These are phyloP conservation scores for Cephalopholis sonnerati DNA, from an alignment of 2,113 vertebrate species.

Conservation along the genomic window DNA sequence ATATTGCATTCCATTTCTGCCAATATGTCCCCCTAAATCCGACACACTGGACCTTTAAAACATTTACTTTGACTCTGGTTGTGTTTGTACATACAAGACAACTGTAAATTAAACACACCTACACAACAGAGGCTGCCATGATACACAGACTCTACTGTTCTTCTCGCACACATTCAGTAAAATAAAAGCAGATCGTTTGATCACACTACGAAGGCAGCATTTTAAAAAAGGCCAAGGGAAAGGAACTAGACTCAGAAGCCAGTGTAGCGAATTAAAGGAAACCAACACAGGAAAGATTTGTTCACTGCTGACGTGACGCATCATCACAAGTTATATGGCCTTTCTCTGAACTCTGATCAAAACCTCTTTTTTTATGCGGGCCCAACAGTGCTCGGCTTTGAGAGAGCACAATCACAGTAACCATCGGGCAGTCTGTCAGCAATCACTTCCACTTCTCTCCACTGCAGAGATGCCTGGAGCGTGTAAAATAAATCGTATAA, in stretches of 20 bases:
- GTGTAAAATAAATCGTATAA: neutral
- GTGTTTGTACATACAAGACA: neutral
- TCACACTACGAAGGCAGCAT: constrained; percentile 39
- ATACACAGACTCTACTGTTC: neutral
- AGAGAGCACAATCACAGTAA: neutral
- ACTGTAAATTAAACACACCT: neutral
- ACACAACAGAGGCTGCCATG: constrained; percentile 5
- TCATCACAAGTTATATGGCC: neutral
- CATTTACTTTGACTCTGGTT: neutral
- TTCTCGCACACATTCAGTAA: neutral
- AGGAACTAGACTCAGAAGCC: constrained; percentile 14
- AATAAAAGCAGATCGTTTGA: neutral
- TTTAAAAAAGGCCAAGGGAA: constrained; percentile 24
- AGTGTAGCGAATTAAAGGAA: neutral
- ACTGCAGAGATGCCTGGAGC: neutral
- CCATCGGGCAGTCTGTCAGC: neutral
- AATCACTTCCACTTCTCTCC: neutral
- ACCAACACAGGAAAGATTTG: neutral
- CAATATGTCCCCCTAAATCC: too few relatives aligned
- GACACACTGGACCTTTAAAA: neutral
- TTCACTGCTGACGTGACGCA: neutral
- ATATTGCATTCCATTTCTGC: too few relatives aligned
- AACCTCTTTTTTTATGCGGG: neutral
- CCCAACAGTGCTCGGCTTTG: neutral
- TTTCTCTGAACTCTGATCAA: constrained; percentile 8